phyloP scores from a whole-genome alignment of 1,140 invertebrate species.

The Teleopsis dalmanni region DNA sequence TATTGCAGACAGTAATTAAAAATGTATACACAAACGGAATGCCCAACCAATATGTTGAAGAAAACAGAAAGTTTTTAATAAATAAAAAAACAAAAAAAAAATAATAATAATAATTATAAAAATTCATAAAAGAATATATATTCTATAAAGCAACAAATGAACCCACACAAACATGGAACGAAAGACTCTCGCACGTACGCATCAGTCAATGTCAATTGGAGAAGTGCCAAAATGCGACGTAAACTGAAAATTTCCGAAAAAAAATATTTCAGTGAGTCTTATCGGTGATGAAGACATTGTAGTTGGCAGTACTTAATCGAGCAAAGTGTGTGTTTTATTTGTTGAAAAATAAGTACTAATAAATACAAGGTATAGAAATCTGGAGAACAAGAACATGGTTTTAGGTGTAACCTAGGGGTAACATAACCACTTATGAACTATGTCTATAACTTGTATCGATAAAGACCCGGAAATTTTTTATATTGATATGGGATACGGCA shows the following conservation, averaged over 20 bases:
- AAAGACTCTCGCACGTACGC: not conserved
- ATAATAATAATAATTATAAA: too few species aligned
- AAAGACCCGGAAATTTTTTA: not conserved
- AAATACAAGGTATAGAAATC: too few species aligned
- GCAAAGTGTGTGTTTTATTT: not conserved
- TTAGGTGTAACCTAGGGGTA: not conserved
- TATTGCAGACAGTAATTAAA: too few species aligned
- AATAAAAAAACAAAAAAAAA: too few species aligned
- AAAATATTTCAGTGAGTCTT: not conserved
- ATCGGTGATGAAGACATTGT: not conserved
- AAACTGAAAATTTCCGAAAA: too few species aligned
- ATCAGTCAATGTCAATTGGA: slow-evolving; percentile 9
- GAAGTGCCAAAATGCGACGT: slow-evolving; percentile 7
- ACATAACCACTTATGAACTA: not conserved
- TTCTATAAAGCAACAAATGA: slow-evolving; percentile 3
- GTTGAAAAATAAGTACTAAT: not conserved
- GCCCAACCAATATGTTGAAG: too few species aligned
- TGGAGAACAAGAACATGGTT: slow-evolving; percentile 1
- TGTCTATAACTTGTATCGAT: not conserved
- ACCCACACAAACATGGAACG: slow-evolving; percentile 4
- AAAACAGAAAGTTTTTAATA: too few species aligned
- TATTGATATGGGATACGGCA: not conserved
- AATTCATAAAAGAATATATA: too few species aligned
- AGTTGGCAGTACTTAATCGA: not conserved
- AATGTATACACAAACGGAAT: too few species aligned